Evolutionary conservation across 2,888 invertebrate species (phyloP), one percentile per base, ranked within the genome.

Genomic region (Philaethria dido): DNA sequence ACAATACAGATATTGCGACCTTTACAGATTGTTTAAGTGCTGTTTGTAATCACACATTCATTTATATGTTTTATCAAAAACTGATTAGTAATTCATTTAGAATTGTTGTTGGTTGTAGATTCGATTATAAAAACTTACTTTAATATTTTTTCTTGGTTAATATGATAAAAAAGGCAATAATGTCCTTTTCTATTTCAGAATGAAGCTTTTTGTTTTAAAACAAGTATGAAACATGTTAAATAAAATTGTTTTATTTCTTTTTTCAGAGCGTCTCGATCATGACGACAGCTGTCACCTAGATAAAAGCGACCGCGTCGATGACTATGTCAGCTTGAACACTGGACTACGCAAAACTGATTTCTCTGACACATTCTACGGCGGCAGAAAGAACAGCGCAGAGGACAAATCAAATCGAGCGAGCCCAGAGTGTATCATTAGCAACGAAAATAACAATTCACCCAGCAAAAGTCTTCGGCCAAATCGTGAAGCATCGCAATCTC

Each of bases 271-370:
- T 94, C 94, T 94, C 84, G 94, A 94, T 75, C 86, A 88, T 67
- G 90, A 89, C 71, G 92, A 91, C 72, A 88, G 88, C 80, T 89
- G 88, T 73, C 87, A 85, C 71, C 80, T 85, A 76, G 91, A 91
- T 70, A 87, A 81, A 70, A 79, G 77, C 74, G 90, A 89, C 67
- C 84, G 85, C 72, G 78, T 80, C 3, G 93, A 93, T 68, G 94
- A 94, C 72, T 94, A 95, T 83, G 95, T 95, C 63, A 94, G 95
- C 77, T 94, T 94, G 74, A 94, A 94, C 77, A 95, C 95, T 1
- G 96, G 96, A 4, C 88, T 96, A 2, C 93, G 96, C 20, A 96
- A 95, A 85, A 96, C 95, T 0, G 94, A 95, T 82, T 94, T 94
- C 87, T 93, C 94, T 16, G 93, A 94, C 82, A 93, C 94, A 75